Base-by-base conservation (phyloP, 2,888 invertebrate species). In the Linnaemya tessellans region DNA sequence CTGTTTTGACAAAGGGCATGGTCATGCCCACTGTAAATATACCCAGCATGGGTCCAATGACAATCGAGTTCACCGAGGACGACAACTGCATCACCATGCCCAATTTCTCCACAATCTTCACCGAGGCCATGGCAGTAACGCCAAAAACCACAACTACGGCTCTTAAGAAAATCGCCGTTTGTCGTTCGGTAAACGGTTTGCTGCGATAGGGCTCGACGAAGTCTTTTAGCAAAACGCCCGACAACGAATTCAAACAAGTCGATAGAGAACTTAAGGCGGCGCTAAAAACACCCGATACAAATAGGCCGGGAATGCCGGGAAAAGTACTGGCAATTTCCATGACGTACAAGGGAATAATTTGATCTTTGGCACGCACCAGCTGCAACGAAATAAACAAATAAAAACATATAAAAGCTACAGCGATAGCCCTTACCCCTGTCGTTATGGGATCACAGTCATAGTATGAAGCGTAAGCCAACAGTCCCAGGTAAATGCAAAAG, bases 231-330 rank as follows among this genome's bases (percentile, higher is more conserved):
- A 96, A 94, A 0, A 96, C 96, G 0, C 96, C 96, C 2, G 96
- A 94, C 94, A 96, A 95, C 0, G 96, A 96, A 89, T 97, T 96
- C 5, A 96, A 91, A 0, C 96, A 96, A 30, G 96, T 96, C 0
- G 96, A 96, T 91, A 96, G 94, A 0, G 96, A 96, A 91, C 96
- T 96, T 20, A 98, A 93, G 8, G 97, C 97, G 13, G 97, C 98
- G 92, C 97, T 97, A 89, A 98, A 97, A 65, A 98, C 95, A 5
- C 97, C 97, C 25, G 97, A 97, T 0, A 98, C 95, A 90, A 98
- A 97, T 0, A 98, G 93, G 20, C 98, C 98, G 0, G 97, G 95
- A 41, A 98, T 90, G 0, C 97, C 98, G 0, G 96, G 97, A 86
- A 95, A 93, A 56, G 94, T 93, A 0, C 96, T 95, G 30, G 97